These are phyloP conservation scores for Osedax fenrisi DNA, from an alignment of 2,888 invertebrate species.

Conservation along the genomic window DNA sequence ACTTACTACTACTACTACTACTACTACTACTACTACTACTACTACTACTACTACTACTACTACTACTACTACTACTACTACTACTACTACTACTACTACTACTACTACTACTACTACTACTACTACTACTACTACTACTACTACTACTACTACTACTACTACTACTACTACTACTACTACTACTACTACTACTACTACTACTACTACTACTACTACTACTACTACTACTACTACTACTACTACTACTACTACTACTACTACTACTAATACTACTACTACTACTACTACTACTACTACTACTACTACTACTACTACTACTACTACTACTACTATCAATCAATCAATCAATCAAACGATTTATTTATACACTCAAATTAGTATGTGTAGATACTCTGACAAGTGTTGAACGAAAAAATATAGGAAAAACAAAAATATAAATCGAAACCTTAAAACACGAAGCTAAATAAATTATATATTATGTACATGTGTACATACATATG, in stretches of 20 bases:
- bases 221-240: constrained; percentile 31
- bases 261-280: background rate
- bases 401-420: too few relatives aligned
- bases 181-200: constrained; percentile 23
- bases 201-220: constrained; percentile 30
- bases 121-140: background rate
- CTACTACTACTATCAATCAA: background rate
- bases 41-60: background rate
- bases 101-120: background rate
- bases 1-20: too few relatives aligned
- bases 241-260: constrained; percentile 30
- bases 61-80: background rate
- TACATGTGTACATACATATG: too few relatives aligned
- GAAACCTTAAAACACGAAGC: too few relatives aligned
- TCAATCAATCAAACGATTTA: too few relatives aligned
- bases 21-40: background rate
- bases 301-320: constrained; percentile 32
- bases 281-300: constrained; percentile 28
- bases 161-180: background rate
- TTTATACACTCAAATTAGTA: too few relatives aligned
- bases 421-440: too few relatives aligned
- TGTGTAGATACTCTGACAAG: too few relatives aligned
- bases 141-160: background rate
- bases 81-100: background rate
- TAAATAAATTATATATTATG: too few relatives aligned